A percentile compares a stretch with the other conserved stretches of the same genome.
These are phyloP conservation scores for Pipra filicauda DNA, from an alignment of 2,113 vertebrate species.

Conservation along the genomic window DNA sequence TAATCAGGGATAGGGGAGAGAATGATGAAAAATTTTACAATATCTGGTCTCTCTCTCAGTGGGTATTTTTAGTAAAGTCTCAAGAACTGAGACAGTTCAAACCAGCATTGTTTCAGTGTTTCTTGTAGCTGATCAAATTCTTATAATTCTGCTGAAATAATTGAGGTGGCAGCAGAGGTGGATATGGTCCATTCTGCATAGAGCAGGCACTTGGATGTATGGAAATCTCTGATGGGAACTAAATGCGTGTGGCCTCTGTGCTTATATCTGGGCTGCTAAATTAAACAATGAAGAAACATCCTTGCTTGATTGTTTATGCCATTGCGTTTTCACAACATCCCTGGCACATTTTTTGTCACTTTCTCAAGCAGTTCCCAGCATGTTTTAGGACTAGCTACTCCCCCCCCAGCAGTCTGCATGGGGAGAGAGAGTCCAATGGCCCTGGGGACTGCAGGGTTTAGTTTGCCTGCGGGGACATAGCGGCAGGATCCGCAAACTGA, in stretches of 20 bases:
- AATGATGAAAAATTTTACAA: background rate
- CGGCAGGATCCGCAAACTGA: background rate
- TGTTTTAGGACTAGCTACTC: background rate
- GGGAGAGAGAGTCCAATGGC: fast-evolving
- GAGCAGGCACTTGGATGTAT: background rate
- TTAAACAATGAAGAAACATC: background rate
- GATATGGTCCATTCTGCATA: background rate
- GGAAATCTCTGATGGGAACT: background rate
- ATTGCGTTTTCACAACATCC: background rate
- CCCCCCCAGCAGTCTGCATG: background rate
- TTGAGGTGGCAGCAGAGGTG: background rate
- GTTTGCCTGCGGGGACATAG: background rate
- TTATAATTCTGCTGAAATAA: background rate
- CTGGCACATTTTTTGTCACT: background rate
- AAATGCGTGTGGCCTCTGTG: fast-evolving
- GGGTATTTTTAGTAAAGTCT: background rate
- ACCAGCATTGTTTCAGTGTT: background rate
- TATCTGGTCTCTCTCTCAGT: background rate
- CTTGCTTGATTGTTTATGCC: background rate
- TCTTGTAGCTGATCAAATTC: background rate
- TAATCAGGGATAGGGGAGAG: background rate
- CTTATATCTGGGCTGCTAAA: background rate
- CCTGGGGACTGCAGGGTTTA: background rate
- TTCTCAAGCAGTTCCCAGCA: background rate
- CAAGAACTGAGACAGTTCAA: background rate